These are phyloP conservation scores for Marisa cornuarietis DNA, from an alignment of 1,140 invertebrate species.

Conservation along the genomic window DNA sequence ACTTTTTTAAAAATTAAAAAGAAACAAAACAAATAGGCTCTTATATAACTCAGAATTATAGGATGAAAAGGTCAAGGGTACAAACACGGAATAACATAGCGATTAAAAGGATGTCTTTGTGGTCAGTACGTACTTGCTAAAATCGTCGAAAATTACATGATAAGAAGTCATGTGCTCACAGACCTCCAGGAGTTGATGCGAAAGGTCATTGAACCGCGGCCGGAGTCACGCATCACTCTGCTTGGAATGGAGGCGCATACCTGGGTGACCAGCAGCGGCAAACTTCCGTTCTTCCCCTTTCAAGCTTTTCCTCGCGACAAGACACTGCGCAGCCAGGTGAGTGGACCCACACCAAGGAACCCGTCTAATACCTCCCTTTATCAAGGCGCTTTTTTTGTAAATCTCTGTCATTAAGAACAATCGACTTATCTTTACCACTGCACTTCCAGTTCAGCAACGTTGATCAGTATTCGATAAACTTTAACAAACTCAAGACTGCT, in stretches of 20 bases:
- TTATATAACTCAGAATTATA: not conserved
- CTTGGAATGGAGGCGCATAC: slow-evolving; percentile 61
- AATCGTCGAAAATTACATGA: not conserved
- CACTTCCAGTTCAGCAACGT: too few relatives aligned
- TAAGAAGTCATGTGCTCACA: slow-evolving; percentile 21
- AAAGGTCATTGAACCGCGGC: slow-evolving; percentile 61
- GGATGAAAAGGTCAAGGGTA: too few relatives aligned
- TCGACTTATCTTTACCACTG: too few relatives aligned
- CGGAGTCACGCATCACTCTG: slow-evolving; percentile 59
- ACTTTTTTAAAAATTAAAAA: too few relatives aligned
- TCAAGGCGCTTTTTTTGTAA: slow-evolving; percentile 11
- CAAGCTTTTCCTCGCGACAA: slow-evolving; percentile 54
- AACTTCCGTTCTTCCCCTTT: slow-evolving; percentile 60
- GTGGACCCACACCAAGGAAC: not conserved
- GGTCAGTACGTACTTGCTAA: too few relatives aligned
- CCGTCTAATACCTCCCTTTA: not conserved
- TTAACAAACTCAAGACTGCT: too few relatives aligned
- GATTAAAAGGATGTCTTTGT: too few relatives aligned
- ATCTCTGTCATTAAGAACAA: not conserved
- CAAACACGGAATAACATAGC: too few relatives aligned
- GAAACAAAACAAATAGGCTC: too few relatives aligned
- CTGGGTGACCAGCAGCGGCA: slow-evolving; percentile 61
- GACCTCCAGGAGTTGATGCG: slow-evolving; percentile 60
- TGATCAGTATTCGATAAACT: too few relatives aligned
- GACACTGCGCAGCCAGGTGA: slow-evolving; percentile 56